Conservation (phyloP, 1,140 invertebrate species). For the Arctopsyche grandis region DNA sequence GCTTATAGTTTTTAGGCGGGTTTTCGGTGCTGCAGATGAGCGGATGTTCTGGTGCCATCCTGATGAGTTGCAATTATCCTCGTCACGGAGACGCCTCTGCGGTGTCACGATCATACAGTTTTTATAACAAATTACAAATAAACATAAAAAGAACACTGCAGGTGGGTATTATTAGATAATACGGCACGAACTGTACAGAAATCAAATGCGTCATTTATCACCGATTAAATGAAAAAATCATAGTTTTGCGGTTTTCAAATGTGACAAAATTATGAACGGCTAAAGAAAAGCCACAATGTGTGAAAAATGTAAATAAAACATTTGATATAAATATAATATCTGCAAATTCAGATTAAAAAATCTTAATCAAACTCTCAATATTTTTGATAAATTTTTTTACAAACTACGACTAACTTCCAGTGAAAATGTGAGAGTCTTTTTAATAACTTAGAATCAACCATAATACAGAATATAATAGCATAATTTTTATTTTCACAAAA, state of each 20-base stretch:
- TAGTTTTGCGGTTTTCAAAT: not conserved
- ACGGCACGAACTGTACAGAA: not conserved
- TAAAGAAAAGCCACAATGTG: not conserved
- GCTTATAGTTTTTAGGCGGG: not conserved
- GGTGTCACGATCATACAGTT: conserved; percentile 18
- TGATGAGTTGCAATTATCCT: conserved; percentile 33
- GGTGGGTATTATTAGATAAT: not conserved
- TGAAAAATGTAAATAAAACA: no score
- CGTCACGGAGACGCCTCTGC: conserved; percentile 31
- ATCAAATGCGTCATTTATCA: not conserved
- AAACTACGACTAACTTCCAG: no score
- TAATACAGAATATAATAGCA: no score
- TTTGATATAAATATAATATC: no score
- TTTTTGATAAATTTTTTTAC: no score
- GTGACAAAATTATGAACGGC: not conserved
- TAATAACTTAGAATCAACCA: no score
- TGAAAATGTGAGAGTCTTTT: no score
- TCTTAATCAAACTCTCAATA: no score
- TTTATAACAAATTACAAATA: conserved; percentile 1
- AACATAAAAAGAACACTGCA: not conserved
- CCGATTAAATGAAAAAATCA: not conserved
- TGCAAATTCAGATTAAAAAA: no score
- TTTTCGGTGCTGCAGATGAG: conserved; percentile 27
- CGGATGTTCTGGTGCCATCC: conserved; percentile 35
- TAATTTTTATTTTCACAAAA: no score